Evolutionary conservation across 2,113 vertebrate genomes (phyloP).

Genomic region (Lamprotornis superbus): DNA sequence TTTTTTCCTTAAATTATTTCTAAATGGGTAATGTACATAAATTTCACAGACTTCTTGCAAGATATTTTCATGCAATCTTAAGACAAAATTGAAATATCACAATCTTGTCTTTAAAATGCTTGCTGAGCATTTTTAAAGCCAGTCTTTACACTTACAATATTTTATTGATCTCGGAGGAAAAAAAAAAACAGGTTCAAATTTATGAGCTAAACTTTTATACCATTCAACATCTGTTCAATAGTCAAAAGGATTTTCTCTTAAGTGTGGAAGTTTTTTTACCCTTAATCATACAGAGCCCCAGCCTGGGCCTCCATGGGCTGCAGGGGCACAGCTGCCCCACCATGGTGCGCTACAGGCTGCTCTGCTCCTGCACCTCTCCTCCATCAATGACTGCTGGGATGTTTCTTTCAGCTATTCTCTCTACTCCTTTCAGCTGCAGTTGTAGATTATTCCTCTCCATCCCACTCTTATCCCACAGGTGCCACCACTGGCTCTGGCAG

Average conservation of each 20-base stretch:
- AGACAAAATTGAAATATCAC: neutral
- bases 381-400: neutral
- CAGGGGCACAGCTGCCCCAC: neutral
- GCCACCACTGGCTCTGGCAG: neutral
- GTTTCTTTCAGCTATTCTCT: neutral
- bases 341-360: too few species aligned
- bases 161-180: neutral
- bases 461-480: too few species aligned
- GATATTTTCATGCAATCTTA: neutral
- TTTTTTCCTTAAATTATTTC: neutral
- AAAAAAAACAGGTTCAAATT: neutral
- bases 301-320: neutral
- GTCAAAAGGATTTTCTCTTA: neutral
- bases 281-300: neutral
- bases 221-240: neutral
- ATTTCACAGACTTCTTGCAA: neutral
- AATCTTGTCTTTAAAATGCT: neutral
- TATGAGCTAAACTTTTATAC: neutral
- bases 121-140: neutral
- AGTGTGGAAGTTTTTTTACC: fast-evolving
- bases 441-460: neutral
- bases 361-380: neutral
- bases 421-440: neutral
- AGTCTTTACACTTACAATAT: neutral
- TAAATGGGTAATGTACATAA: neutral